Base-by-base conservation (phyloP, 2,113 vertebrate species). In the Cygnus atratus region DNA sequence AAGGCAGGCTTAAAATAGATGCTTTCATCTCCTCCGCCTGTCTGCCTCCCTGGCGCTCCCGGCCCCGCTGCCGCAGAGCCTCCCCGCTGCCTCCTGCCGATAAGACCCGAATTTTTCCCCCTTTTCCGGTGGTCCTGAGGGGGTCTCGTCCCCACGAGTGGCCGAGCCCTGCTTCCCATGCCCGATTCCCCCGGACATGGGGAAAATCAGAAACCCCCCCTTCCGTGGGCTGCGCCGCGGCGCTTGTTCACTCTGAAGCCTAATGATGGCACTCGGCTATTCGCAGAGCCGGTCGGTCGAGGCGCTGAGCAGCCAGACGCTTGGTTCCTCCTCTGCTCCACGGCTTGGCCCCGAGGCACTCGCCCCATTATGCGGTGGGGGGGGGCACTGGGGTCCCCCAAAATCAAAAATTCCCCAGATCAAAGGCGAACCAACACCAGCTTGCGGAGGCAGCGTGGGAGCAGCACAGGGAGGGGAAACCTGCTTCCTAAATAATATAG, bases 221-320 rank as follows among this genome's bases (percentile, higher is more conserved):
- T 77, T 44, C 24, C 61, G 61, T 1, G 0, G 1, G 0, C 58
- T 18, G 3, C 24, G 46, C 22, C 3, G 21, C 11, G n/a, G 17
- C 57, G 44, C 10, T 61, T 9, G 26, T 63, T 91, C 81, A 52
- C 70, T 11, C 92, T 94, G 92, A 44, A 89, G 91, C 84, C n/a
- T 86, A 78, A 5, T 3, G 17, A 65, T 1, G 7, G 55, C 66
- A 35, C 26, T 10, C 24, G 33, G 11, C 50, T 13, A 10, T 29
- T 22, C 57, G 28, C 33, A 54, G 48, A 20, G 22, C 13, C n/a
- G 78, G 39, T 3, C 26, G 55, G 6, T 58, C 9, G 39, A 41
- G 29, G 44, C 57, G 63, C 59, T 3, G 48, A 43, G 44, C 63
- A 44, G 66, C 28, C 33, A 63, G 39, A 73, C 14, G 19, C 13